Evolutionary conservation across 2,888 invertebrate species (phyloP).

Genomic region (Pheosia gnoma): DNA sequence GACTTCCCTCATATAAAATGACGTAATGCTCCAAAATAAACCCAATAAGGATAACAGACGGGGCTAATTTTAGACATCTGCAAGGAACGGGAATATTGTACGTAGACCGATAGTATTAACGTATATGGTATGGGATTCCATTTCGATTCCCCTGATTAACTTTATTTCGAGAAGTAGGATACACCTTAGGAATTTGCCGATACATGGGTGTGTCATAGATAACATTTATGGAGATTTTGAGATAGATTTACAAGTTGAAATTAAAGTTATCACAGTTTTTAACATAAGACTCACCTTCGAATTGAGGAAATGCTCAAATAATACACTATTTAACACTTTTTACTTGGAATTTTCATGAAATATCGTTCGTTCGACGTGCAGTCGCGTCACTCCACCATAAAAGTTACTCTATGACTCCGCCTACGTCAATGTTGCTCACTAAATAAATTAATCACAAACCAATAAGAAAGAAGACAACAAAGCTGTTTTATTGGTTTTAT

Average conservation of each 20-base stretch:
- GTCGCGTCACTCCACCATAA: constrained; percentile 59
- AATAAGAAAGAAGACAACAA: too few species aligned
- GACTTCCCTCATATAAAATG: constrained; percentile 62
- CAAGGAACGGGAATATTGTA: constrained; percentile 27
- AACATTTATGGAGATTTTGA: constrained; percentile 32
- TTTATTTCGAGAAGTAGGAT: constrained; percentile 38
- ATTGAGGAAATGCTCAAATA: constrained; percentile 38
- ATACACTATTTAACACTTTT: constrained; percentile 41
- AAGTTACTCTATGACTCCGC: background rate
- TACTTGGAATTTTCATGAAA: constrained; percentile 48
- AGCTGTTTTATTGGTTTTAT: too few species aligned
- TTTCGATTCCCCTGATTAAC: constrained; percentile 25
- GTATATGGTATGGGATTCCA: constrained; percentile 13
- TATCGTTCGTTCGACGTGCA: constrained; percentile 71
- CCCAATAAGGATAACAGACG: constrained; percentile 70
- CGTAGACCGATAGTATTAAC: constrained; percentile 8
- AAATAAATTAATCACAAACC: too few species aligned
- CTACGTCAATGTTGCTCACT: too few species aligned
- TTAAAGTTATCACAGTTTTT: background rate
- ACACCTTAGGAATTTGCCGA: constrained; percentile 53
- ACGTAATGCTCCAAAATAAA: constrained; percentile 84
- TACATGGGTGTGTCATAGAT: constrained; percentile 77
- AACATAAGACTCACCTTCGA: constrained; percentile 49
- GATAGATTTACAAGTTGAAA: background rate
- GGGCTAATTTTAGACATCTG: constrained; percentile 53